Percentiles rank a stretch among this genome's conserved stretches.
These are phyloP conservation scores for Falco cherrug DNA, from an alignment of 2,797 vertebrate species.

Conservation along the genomic window DNA sequence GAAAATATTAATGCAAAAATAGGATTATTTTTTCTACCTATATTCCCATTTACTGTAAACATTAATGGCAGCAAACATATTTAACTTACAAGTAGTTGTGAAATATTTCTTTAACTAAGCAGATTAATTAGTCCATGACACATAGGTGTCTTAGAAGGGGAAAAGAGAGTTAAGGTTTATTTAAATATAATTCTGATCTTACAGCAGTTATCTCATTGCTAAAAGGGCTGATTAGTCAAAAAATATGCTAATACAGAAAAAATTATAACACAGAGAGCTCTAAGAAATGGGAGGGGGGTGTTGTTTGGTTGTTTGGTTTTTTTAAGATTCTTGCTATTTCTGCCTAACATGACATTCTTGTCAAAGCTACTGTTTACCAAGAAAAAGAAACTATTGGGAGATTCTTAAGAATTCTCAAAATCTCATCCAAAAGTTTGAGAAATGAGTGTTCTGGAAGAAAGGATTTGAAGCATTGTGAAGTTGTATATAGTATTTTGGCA, in stretches of 20 bases:
- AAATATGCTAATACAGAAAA: neutral
- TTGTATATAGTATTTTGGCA: neutral
- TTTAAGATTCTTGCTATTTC: neutral
- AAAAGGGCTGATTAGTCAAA: neutral
- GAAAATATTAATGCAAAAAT: neutral
- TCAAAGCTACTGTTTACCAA: neutral
- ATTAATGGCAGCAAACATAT: neutral
- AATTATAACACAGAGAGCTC: neutral
- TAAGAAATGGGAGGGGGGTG: accelerated
- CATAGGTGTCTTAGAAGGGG: neutral
- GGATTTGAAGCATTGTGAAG: neutral
- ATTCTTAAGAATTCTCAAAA: neutral
- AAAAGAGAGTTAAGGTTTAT: neutral
- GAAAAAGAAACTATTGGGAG: neutral
- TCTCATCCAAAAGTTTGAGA: neutral
- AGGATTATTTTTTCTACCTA: neutral
- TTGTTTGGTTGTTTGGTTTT: neutral
- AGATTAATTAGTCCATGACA: neutral
- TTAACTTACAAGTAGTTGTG: neutral
- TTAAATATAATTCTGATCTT: neutral
- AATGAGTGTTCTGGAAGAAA: neutral
- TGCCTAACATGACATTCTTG: neutral
- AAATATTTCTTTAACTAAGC: neutral
- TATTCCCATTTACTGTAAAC: neutral
- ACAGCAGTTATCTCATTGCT: neutral